phyloP scores from a whole-genome alignment of 2,888 invertebrate species.

The Fabriciana adippe region DNA sequence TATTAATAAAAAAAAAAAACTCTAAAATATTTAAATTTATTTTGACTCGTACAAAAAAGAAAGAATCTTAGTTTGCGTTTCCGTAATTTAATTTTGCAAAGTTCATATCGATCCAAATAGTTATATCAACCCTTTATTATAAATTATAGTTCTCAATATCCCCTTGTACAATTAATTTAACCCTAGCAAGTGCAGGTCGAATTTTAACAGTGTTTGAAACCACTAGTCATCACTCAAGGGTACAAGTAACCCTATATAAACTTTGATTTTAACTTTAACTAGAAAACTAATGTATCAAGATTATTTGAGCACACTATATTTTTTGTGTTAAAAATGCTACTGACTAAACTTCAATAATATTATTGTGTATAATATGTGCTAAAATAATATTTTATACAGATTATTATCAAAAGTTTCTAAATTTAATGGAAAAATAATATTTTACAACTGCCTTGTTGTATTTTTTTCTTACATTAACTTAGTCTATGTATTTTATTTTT shows the following conservation, averaged over 20 bases:
- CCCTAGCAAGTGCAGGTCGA: conserved; percentile 52
- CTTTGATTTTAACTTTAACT: conserved; percentile 39
- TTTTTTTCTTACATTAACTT: too few species aligned
- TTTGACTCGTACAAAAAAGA: neutral
- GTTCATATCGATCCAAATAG: conserved; percentile 39
- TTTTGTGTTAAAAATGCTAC: neutral
- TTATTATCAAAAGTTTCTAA: too few species aligned
- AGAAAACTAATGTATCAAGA: conserved; percentile 30
- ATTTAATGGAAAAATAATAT: too few species aligned
- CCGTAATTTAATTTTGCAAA: conserved; percentile 14
- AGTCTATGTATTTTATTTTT: too few species aligned
- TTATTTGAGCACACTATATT: conserved; percentile 12
- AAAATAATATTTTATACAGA: too few species aligned
- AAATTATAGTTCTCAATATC: conserved; percentile 48
- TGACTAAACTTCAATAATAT: too few species aligned
- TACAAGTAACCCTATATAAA: conserved; percentile 39
- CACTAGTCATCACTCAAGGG: conserved; percentile 50
- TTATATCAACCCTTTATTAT: conserved; percentile 42
- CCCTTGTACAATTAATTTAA: conserved; percentile 53
- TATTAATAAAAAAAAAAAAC: neutral
- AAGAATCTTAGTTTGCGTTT: neutral
- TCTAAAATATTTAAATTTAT: neutral
- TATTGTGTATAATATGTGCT: too few species aligned
- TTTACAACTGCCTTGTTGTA: too few species aligned
- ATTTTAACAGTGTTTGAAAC: conserved; percentile 47